These are phyloP conservation scores for Thunnus albacares DNA, from an alignment of 2,797 vertebrate genomes.

Conservation along the genomic window DNA sequence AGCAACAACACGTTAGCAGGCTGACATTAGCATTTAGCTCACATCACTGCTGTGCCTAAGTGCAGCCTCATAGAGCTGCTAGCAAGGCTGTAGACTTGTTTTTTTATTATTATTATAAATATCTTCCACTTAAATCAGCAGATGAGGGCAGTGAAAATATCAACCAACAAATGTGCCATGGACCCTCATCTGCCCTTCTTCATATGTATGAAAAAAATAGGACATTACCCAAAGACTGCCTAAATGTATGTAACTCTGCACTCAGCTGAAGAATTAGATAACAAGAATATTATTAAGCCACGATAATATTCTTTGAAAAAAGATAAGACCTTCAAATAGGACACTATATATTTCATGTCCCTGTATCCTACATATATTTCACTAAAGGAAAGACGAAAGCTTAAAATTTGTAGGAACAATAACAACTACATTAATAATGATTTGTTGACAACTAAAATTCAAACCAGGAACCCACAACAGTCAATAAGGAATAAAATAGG, in stretches of 20 bases:
- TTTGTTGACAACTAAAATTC: neutral
- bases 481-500: neutral
- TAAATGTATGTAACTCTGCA: neutral
- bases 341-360: neutral
- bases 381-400: neutral
- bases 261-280: neutral
- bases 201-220: neutral
- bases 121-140: too few species aligned
- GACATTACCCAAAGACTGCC: neutral
- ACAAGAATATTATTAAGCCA: neutral
- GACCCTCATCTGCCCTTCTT: neutral
- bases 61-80: too few species aligned
- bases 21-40: too few species aligned
- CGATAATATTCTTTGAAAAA: neutral
- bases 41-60: too few species aligned
- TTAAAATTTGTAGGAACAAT: neutral
- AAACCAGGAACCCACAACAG: neutral
- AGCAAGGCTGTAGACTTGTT: too few species aligned
- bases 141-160: too few species aligned
- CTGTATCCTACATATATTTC: neutral
- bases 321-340: too few species aligned
- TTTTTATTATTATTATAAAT: too few species aligned
- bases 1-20: too few species aligned
- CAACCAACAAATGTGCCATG: neutral
- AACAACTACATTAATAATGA: neutral